Base-by-base conservation (phyloP, 2,888 invertebrate genomes). In the Cosmia pyralina region DNA sequence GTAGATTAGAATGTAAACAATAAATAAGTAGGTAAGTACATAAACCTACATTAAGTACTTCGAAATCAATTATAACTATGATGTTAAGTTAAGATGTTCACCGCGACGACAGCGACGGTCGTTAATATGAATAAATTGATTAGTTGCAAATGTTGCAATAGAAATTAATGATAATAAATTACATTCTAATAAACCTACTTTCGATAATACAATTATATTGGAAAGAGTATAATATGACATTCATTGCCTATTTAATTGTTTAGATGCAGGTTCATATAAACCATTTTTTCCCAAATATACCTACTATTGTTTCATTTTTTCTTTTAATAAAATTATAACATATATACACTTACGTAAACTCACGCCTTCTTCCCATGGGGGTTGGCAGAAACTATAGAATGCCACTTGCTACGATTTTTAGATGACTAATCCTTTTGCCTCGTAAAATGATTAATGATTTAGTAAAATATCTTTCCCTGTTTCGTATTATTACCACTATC, bases 111-210 rank as follows among this genome's bases (percentile, higher is more conserved):
- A 7, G 28, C 55, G 1, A 19, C n/a, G 8, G 28, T 58, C 38
- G 22, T 59, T 38, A 77, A 41, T 34, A 38, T 44, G 66, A 48
- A 69, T 41, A 77, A 52, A 77, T 77, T 46, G 38, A 77, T 55
- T 17, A 5, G 15, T 75, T 65, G 17, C n/a, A 55, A 34, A 13
- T 5, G 15, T 75, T 65, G 17, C n/a, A 55, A 34, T 22, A 46
- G n/a, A 76, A 67, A 10, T 58, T 52, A 69, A 38, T 46, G 13
- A 17, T 38, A 22, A 46, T 44, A 46, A 46, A 52, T 68, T 11
- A 76, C 38, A 38, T 15, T 34, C 17, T 13, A 69, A 59, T 75
- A 69, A 69, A 75, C 77, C 75, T 58, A 75, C 8, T 75, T 77
- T 75, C 15, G 28, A 59, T 19, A 19, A n/a, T n/a, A 48, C 6